Evolutionary conservation across 2,797 vertebrate genomes (phyloP), one percentile per base, ranked within the genome.

Genomic region (Sarcophilus harrisii): DNA sequence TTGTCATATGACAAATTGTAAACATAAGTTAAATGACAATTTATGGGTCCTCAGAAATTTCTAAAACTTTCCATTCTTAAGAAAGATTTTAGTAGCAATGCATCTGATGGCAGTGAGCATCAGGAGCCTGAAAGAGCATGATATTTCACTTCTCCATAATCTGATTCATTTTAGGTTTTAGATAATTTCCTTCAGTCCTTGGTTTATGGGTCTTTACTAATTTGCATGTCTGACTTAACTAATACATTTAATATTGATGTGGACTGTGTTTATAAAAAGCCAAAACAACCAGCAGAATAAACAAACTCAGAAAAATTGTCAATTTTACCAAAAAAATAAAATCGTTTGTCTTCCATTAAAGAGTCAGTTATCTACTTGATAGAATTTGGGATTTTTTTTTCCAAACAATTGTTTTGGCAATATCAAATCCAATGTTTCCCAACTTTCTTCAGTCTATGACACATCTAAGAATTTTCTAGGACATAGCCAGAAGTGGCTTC

Each of bases 51-150:
- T 57, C 45, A 57, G 57, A 92, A 87, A 38, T 90, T 49, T 54
- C 89, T 29, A 21, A 90, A 57, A 6, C 93, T 95, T 95, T 57
- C 81, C 54, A 57, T 59, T 92, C 28, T 90, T 27, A 49, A 81
- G 73, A 24, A 28, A 91, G 59, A 6, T 97, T 93, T 57, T 30
- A 38, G 10, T 28, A 90, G 90, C 81, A 29, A 73, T 73, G 92
- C 55, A 91, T 97, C 97, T 98, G 98, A 98, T 95, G 97, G 98
- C 97, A 97, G 98, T 97, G 97, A 94, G 49, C 96, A 97, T 96
- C 96, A 96, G 5, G n/a, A 92, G 96, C 97, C 97, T 58, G 94
- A 95, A 94, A 95, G 97, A 95, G 60, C 62, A 94, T 91, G 96
- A 95, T 90, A 66, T 60, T 94, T 59, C 90, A 60, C 92, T 90